These are phyloP conservation scores for Prionace glauca DNA, from an alignment of 2,797 vertebrate species.

Conservation along the genomic window DNA sequence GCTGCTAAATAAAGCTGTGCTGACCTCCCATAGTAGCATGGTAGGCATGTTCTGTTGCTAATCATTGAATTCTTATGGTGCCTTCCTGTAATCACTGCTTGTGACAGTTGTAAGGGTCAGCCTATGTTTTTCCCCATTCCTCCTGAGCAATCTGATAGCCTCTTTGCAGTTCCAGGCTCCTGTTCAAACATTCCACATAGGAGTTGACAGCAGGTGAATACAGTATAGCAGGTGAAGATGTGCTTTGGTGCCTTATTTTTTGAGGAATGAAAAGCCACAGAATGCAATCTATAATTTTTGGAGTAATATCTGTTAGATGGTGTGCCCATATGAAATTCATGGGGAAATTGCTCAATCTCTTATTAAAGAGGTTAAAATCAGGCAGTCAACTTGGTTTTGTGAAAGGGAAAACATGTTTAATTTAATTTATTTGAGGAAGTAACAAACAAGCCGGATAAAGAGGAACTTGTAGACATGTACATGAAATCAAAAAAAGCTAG, in stretches of 20 bases:
- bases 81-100: neutral
- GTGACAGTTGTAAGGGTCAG: neutral
- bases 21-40: neutral
- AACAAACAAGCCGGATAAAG: too few species aligned
- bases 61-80: neutral
- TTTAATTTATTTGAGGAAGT: too few species aligned
- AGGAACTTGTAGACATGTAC: too few species aligned
- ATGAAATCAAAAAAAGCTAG: too few species aligned
- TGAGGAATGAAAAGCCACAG: neutral
- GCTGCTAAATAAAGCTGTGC: neutral
- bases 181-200: neutral
- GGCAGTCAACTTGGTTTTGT: too few species aligned
- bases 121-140: neutral
- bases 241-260: neutral
- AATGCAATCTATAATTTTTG: neutral
- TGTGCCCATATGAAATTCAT: neutral
- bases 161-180: neutral
- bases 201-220: neutral
- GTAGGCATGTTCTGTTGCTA: neutral
- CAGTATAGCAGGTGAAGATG: neutral
- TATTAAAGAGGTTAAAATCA: too few species aligned
- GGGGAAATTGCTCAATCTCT: too few species aligned
- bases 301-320: neutral
- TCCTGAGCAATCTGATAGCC: neutral
- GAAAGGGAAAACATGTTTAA: too few species aligned